These are phyloP conservation scores for Patagioenas fasciata DNA, from an alignment of 2,113 vertebrate genomes.

Conservation along the genomic window DNA sequence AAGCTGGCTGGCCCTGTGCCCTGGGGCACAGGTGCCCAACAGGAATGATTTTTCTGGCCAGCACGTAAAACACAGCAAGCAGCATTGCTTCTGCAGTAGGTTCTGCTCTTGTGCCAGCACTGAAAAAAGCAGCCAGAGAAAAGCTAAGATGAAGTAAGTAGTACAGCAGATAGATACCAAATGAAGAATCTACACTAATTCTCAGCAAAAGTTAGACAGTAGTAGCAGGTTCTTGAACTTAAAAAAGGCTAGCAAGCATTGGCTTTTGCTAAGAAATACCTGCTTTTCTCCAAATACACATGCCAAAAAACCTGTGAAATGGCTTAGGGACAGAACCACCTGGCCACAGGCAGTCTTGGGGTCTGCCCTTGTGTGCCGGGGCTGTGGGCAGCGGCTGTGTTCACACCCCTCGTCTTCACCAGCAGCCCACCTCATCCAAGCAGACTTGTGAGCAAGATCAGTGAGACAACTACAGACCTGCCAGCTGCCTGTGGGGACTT, in stretches of 20 bases:
- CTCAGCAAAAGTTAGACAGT: not conserved
- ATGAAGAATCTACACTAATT: no score
- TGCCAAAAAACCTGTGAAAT: not conserved
- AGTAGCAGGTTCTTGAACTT: not conserved
- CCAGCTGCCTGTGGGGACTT: accelerated
- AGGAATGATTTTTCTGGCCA: conserved; percentile 36
- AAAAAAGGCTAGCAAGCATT: not conserved
- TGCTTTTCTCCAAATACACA: not conserved
- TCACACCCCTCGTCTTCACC: not conserved
- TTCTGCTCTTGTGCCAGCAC: not conserved
- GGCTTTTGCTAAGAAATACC: not conserved
- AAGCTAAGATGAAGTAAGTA: not conserved
- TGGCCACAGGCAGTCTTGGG: not conserved
- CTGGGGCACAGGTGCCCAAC: conserved; percentile 52
- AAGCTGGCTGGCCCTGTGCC: conserved; percentile 43
- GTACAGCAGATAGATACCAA: no score
- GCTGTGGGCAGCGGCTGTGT: accelerated
- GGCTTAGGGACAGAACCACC: not conserved
- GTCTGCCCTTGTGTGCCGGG: not conserved
- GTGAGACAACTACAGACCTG: accelerated
- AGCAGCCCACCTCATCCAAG: not conserved
- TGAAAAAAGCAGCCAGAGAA: not conserved
- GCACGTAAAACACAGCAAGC: not conserved
- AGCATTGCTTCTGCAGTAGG: conserved; percentile 25
- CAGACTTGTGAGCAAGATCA: no score